Conservation (phyloP, 2,113 vertebrate species). For the Sylvietta virens region DNA sequence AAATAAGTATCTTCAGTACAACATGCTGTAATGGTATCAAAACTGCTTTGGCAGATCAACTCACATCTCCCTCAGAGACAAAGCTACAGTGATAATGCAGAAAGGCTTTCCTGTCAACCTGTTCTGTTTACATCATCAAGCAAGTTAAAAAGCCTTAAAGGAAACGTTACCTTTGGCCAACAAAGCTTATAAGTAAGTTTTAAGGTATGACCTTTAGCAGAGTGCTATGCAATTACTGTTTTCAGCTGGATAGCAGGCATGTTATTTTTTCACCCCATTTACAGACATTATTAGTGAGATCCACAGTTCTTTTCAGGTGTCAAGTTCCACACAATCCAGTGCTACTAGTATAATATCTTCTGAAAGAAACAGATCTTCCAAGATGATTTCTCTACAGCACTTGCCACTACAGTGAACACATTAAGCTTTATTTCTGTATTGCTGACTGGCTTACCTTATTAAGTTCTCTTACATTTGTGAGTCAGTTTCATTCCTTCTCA, state of each 20-base stretch:
- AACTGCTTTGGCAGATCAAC: background rate
- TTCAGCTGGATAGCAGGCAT: background rate
- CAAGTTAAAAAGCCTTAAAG: background rate
- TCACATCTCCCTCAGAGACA: background rate
- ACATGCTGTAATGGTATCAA: background rate
- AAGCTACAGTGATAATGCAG: background rate
- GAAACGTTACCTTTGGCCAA: background rate
- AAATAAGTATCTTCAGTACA: background rate
- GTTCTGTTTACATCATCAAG: background rate
- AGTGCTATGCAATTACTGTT: background rate
- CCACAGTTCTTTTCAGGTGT: background rate
- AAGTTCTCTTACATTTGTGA: background rate
- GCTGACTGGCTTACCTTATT: background rate
- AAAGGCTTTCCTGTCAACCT: background rate
- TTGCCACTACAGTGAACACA: background rate
- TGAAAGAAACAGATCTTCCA: background rate
- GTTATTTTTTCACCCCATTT: background rate
- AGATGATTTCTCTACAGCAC: background rate
- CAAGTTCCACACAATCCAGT: background rate
- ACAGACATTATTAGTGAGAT: background rate
- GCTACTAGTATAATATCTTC: background rate
- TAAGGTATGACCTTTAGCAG: background rate
- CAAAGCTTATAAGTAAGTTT: background rate
- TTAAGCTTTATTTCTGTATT: background rate
- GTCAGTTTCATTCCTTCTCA: background rate